Base-by-base conservation (phyloP, 2,888 invertebrate genomes). In the Stenurella melanura region DNA sequence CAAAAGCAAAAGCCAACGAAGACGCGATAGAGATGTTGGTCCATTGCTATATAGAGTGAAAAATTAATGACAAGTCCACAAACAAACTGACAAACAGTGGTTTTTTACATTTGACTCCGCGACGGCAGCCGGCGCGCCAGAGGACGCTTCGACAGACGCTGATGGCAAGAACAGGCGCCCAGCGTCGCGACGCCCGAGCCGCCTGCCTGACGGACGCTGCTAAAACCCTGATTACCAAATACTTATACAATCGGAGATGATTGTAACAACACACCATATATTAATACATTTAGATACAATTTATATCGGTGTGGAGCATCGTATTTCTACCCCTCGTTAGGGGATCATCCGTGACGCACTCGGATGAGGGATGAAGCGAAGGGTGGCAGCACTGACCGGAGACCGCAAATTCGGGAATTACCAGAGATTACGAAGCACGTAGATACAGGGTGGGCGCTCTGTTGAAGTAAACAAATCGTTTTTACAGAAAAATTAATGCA, bases 91-190 rank as follows among this genome's bases (percentile, higher is more conserved):
- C 87, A 86, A 86, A 86, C 86, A 84, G 82, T 78, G 83, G 82
- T 84, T 86, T 86, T 86, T 86, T 86, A 80, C 82, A 42, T 72
- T 63, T 63, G 78, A 76, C 76, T 71, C 71, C 64, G 75, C 80
- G 80, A 81, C 80, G 86, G 85, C 90, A 11, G 67, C 34, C 64
- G 91, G 90, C 91, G 90, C 91, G 91, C 91, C 86, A 84, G 86
- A 86, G 85, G 85, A 86, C 85, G 83, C 85, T 85, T 82, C 84
- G 83, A 85, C 84, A 85, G 85, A 84, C 85, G 86, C 90, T 76
- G 73, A 72, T 70, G 77, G 79, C 82, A 83, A 81, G 83, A 83
- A 82, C 73, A 74, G 84, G 83, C 85, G 84, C 81, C 83, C 79
- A 80, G 81, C 86, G 87, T 85, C 86, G 83, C 84, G 85, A 85